These are phyloP conservation scores for Steinernema khuongi DNA, from an alignment of 1,140 invertebrate genomes.

Conservation along the genomic window DNA sequence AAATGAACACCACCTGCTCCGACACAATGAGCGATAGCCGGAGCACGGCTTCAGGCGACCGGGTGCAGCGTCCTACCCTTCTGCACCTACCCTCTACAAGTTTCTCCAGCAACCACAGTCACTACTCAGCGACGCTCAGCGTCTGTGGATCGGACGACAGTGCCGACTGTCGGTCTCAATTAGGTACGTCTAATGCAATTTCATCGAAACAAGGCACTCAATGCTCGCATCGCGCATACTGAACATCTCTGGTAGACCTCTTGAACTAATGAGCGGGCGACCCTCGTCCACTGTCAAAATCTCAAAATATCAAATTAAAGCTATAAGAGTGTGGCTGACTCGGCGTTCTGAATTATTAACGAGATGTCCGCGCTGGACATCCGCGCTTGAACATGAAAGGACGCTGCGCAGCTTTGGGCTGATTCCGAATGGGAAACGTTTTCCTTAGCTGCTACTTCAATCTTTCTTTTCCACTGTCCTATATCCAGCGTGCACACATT, in stretches of 20 bases:
- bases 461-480: neutral
- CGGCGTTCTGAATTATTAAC: neutral
- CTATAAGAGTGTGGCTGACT: neutral
- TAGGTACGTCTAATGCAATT: neutral
- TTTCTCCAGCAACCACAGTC: neutral
- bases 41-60: neutral
- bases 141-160: neutral
- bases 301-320: too few species aligned
- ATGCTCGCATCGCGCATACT: neutral
- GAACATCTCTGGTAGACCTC: neutral
- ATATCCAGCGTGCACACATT: neutral
- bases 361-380: neutral
- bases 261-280: neutral
- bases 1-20: constrained; percentile 10
- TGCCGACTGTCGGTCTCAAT: neutral
- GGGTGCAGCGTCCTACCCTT: neutral
- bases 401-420: neutral
- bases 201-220: too few species aligned
- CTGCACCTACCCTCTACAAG: neutral
- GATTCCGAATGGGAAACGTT: neutral
- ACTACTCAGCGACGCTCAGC: neutral
- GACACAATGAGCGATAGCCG: neutral
- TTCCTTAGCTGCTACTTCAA: neutral
- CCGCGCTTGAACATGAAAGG: neutral
- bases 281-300: too few species aligned